These are phyloP conservation scores for Dendrocincla fuliginosa DNA, from an alignment of 2,797 vertebrate species.

Conservation along the genomic window DNA sequence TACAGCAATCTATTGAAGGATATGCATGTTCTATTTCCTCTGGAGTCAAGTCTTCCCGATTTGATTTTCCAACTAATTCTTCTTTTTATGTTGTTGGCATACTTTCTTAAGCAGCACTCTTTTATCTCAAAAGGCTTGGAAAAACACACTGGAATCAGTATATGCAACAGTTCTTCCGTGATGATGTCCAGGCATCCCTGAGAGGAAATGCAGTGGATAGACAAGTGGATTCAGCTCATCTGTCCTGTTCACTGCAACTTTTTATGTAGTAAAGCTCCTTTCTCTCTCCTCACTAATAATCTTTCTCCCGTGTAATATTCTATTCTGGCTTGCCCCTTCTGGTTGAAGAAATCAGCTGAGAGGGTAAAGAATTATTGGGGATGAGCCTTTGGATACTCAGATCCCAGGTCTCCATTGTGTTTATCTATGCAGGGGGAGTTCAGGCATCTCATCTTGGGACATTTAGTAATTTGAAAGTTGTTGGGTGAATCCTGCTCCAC, in stretches of 20 bases:
- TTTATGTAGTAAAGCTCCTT: not conserved
- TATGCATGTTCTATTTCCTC: not conserved
- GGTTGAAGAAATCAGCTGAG: not conserved
- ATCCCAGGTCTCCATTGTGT: not conserved
- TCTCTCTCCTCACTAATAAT: not conserved
- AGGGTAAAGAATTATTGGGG: not conserved
- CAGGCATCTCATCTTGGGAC: not conserved
- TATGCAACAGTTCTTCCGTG: accelerated
- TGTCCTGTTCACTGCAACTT: not conserved
- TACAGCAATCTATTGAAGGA: not conserved
- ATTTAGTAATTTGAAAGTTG: not conserved
- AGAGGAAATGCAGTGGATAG: not conserved
- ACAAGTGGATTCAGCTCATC: not conserved
- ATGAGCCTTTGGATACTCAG: not conserved
- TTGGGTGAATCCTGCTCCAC: not conserved
- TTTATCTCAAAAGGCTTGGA: not conserved
- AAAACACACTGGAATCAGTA: accelerated
- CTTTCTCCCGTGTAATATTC: not conserved
- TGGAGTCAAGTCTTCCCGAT: not conserved
- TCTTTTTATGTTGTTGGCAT: not conserved
- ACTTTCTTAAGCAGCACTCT: not conserved
- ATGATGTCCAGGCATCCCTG: not conserved
- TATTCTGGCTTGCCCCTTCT: not conserved
- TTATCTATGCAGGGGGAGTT: not conserved
- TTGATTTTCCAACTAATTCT: not conserved